Base-by-base conservation (phyloP, 2,888 invertebrate genomes). In the Autographa pulchrina region DNA sequence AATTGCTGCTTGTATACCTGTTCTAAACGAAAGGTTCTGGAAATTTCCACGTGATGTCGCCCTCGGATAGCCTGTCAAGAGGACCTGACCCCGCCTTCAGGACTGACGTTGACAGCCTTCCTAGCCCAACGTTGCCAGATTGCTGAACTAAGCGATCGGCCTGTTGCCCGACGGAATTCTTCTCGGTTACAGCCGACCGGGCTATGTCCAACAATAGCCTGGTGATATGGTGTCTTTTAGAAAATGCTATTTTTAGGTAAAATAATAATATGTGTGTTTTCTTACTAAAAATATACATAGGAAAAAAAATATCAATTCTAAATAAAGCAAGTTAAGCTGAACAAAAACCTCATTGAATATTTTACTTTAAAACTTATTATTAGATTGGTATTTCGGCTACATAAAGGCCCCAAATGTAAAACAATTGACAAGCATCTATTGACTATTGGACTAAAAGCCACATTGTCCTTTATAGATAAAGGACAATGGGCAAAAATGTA, bases 1-100 rank as follows among this genome's bases (percentile, higher is more conserved):
- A 61, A 62, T 18, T 32, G 52, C 64, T 52, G 52, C 65, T 41
- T 54, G 65, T 59, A 59, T 83, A 82, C 82, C 77, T 83, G 77
- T 63, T 75, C 70, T 43, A 75, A 59, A 68, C 41, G 61, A 77
- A 74, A 52, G 48, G 48, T 68, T 67, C 65, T 67, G 72, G 54
- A 38, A 18, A 68, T 5, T 64, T 13, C 38, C n/a, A 13, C 35
- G n/a, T 32, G 65, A 48, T 41, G 54, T n/a, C 20, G 18, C 5
- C 32, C 16, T 18, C 25, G n/a, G 35, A 32, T 6, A 20, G 38
- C 59, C 32, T 43, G 43, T 54, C 63, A 38, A 63, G 41, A 18
- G 20, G 7, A 11, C 62, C 48, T 31, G 18, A 9, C 41, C 7
- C 32, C 58, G 56, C 25, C 48, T 62, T 20, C 54, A 13, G 54